Evolutionary conservation across 2,888 invertebrate species (phyloP).

Genomic region (Parnassius glacialis): DNA sequence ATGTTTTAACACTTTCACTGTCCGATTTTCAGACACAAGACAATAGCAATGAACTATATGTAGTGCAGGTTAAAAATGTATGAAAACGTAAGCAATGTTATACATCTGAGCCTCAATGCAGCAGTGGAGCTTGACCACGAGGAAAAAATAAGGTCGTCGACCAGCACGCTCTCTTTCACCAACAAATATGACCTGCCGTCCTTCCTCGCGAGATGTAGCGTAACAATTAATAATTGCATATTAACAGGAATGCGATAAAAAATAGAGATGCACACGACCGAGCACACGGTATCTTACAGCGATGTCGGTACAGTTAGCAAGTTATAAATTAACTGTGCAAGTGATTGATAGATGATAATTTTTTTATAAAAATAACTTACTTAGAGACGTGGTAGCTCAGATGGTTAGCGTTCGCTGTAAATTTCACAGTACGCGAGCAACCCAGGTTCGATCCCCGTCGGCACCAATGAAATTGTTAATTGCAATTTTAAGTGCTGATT

Average conservation of each 20-base stretch:
- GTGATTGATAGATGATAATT: constrained; percentile 29
- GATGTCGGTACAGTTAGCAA: constrained; percentile 13
- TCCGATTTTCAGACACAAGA: background rate
- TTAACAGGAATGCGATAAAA: constrained; percentile 42
- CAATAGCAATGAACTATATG: background rate
- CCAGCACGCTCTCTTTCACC: constrained; percentile 53
- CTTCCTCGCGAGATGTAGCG: constrained; percentile 39
- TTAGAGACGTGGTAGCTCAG: too few species aligned
- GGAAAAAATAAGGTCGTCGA: constrained; percentile 34
- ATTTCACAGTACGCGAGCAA: too few species aligned
- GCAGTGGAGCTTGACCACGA: constrained; percentile 28
- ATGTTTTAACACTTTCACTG: too few species aligned
- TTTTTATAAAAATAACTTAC: too few species aligned
- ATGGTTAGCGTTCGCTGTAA: too few species aligned
- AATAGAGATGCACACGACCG: constrained; percentile 56
- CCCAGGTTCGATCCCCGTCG: too few species aligned
- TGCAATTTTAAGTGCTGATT: too few species aligned
- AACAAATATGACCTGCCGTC: constrained; percentile 46
- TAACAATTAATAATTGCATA: constrained; percentile 51
- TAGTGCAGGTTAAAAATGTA: background rate
- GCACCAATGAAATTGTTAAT: too few species aligned
- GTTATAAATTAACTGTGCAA: constrained; percentile 29
- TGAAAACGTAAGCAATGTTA: background rate
- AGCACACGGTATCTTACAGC: constrained; percentile 33
- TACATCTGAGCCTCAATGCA: constrained; percentile 15